Base-by-base conservation (phyloP, 2,797 vertebrate species). In the Botia kubotai region DNA sequence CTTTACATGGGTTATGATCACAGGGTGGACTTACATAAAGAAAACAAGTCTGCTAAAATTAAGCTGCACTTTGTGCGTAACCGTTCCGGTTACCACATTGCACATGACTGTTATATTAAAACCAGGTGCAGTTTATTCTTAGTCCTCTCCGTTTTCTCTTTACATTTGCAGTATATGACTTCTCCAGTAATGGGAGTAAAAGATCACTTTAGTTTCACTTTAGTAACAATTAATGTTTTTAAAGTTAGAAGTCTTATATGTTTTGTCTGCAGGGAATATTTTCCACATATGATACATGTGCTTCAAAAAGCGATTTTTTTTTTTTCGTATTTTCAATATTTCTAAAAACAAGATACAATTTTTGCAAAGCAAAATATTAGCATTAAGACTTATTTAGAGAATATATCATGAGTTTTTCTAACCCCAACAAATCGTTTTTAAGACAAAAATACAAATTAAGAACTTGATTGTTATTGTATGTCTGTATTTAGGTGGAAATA, bases 21-120 rank as follows among this genome's bases (percentile, higher is more conserved):
- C 19, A 81, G 53, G 67, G 72, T 75, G 57, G 58, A 65, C 76
- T 68, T 26, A 67, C 50, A 52, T 60, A 79, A 81, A 72, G 67
- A 75, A 83, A 86, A 83, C 71, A 78, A 81, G 50, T 43, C 21
- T 65, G 79, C 79, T 75, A 82, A 82, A 84, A 82, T 82, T 66
- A 75, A 79, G 63, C 75, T 65, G 39, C 66, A 26, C 36, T 57
- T 26, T 66, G 71, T 75, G 72, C 29, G 72, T 75, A 75, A 67
- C 72, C 60, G 63, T 53, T 74, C 67, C 80, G 76, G 58, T 79
- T 62, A 72, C 72, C 80, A 55, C 76, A 72, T 63, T 72, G 75
- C 80, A 82, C 14, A 77, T 82, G 53, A 82, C 65, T 74, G 48
- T 46, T 69, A 48, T 58, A 69, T 48, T 66, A 66, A 63, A 70